Conservation (phyloP, 2,888 invertebrate species). For the Orthosia gracilis region DNA sequence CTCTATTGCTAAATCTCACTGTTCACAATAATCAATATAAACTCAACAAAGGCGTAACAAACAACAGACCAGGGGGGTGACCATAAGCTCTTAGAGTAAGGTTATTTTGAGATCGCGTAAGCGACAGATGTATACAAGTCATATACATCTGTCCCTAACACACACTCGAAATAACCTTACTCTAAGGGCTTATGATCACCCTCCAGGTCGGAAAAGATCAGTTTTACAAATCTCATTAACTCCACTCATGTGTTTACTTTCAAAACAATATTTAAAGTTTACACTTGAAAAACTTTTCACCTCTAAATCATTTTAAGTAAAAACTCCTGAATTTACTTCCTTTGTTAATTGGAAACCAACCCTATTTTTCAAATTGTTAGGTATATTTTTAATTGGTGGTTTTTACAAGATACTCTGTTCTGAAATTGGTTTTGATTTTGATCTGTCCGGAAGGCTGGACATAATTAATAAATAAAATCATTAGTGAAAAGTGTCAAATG, state of each 20-base stretch:
- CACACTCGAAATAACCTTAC: too few relatives aligned
- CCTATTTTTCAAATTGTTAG: background rate
- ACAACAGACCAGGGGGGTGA: too few relatives aligned
- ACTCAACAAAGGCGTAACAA: slow-evolving; percentile 12
- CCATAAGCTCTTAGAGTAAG: too few relatives aligned
- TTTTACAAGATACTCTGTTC: background rate
- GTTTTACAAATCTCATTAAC: slow-evolving; percentile 44
- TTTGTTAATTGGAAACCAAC: background rate
- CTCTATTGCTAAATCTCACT: too few relatives aligned
- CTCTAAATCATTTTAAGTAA: slow-evolving; percentile 46
- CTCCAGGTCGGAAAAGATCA: slow-evolving; percentile 9
- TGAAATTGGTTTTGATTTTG: slow-evolving; percentile 35
- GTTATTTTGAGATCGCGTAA: too few relatives aligned
- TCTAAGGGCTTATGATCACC: too few relatives aligned
- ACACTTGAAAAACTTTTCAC: slow-evolving; percentile 59
- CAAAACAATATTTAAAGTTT: slow-evolving; percentile 63
- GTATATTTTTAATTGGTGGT: background rate
- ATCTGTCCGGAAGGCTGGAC: slow-evolving; percentile 18
- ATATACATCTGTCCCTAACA: too few relatives aligned
- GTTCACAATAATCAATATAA: slow-evolving; percentile 9
- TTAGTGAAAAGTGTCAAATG: too few relatives aligned
- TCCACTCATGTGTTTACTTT: slow-evolving; percentile 41
- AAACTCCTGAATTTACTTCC: background rate
- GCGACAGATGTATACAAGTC: too few relatives aligned
- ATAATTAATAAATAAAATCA: slow-evolving; percentile 34